Percentiles rank a stretch among this genome's conserved stretches.
These are phyloP conservation scores for Andricus quercusramuli DNA, from an alignment of 2,888 invertebrate species.

Conservation along the genomic window DNA sequence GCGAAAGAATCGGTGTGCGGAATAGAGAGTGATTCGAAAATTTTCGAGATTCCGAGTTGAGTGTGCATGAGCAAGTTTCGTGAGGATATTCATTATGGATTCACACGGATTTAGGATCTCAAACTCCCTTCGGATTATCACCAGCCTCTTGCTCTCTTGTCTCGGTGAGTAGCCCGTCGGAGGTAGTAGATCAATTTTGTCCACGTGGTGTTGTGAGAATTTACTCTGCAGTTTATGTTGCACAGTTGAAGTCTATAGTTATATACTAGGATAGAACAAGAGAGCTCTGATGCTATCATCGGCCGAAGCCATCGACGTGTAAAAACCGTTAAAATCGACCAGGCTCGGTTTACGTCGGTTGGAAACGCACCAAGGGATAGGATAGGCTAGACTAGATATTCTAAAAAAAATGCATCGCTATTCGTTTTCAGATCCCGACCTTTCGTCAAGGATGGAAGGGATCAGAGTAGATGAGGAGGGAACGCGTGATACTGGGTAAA, in stretches of 20 bases:
- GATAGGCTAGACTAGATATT: background rate
- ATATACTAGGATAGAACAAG: background rate
- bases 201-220: background rate
- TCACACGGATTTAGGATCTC: slow-evolving; percentile 23
- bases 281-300: background rate
- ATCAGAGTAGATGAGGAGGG: background rate
- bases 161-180: slow-evolving; percentile 58
- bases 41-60: background rate
- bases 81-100: slow-evolving; percentile 18
- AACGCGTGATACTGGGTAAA: background rate
- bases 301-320: background rate
- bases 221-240: background rate
- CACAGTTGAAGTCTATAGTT: background rate
- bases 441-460: background rate
- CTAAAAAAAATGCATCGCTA: background rate
- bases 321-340: slow-evolving; percentile 36
- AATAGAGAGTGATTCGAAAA: background rate
- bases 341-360: slow-evolving; percentile 2
- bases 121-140: slow-evolving; percentile 37
- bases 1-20: slow-evolving; percentile 5
- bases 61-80: background rate
- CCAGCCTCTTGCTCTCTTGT: slow-evolving; percentile 51
- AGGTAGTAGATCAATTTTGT: background rate
- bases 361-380: background rate
- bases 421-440: background rate